These are phyloP conservation scores for Luehdorfia chinensis DNA, from an alignment of 1,140 invertebrate genomes.

Conservation along the genomic window DNA sequence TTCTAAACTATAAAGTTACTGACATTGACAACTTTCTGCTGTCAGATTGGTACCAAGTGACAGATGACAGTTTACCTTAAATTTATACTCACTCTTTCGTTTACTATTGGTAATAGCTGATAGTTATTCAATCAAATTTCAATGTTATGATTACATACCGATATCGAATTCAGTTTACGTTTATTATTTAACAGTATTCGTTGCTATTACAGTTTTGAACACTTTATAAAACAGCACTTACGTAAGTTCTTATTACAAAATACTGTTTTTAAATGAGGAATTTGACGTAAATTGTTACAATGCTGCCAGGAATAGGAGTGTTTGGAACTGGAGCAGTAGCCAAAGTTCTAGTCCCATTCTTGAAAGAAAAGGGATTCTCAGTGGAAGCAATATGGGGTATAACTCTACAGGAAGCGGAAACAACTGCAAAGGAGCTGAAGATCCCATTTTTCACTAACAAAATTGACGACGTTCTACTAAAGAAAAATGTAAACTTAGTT, in stretches of 20 bases:
- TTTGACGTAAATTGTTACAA: slow-evolving; percentile 32
- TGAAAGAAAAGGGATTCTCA: slow-evolving; percentile 93
- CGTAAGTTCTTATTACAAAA: not conserved
- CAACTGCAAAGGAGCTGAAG: slow-evolving; percentile 86
- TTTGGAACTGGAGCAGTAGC: slow-evolving; percentile 95
- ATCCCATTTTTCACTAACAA: slow-evolving; percentile 95
- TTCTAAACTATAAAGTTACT: too few relatives aligned
- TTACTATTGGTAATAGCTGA: too few relatives aligned
- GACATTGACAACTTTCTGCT: not conserved
- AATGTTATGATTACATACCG: not conserved
- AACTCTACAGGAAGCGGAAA: slow-evolving; percentile 88
- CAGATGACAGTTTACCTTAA: too few relatives aligned
- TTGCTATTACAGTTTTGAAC: not conserved
- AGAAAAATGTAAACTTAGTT: slow-evolving; percentile 95
- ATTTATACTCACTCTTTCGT: too few relatives aligned
- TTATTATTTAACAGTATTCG: not conserved
- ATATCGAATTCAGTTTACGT: not conserved
- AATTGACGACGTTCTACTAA: slow-evolving; percentile 95
- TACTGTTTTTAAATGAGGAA: too few relatives aligned
- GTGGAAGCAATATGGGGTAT: slow-evolving; percentile 96
- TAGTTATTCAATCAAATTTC: too few relatives aligned
- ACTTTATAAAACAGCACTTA: not conserved
- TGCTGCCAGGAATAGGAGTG: slow-evolving; percentile 93
- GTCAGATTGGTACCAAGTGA: too few relatives aligned
- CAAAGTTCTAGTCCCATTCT: slow-evolving; percentile 92